These are phyloP conservation scores for Pseudopipra pipra DNA, from an alignment of 2,113 vertebrate species.

Conservation along the genomic window DNA sequence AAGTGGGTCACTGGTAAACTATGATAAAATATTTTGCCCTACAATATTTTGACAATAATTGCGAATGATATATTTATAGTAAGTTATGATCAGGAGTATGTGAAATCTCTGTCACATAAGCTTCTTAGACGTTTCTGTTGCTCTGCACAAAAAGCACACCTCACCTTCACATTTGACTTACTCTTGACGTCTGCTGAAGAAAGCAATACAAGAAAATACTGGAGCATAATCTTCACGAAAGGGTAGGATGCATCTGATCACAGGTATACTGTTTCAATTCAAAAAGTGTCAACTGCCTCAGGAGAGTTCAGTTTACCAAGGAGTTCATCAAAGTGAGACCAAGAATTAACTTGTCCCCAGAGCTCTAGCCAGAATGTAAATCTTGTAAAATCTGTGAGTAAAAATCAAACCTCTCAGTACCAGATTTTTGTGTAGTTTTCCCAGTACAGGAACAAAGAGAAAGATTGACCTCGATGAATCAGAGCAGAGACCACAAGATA, in stretches of 20 bases:
- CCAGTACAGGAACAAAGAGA: background rate
- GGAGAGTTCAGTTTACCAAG: background rate
- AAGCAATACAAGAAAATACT: background rate
- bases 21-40: background rate
- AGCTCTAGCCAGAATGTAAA: background rate
- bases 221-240: background rate
- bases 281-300: background rate
- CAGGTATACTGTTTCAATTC: background rate
- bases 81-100: background rate
- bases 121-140: background rate
- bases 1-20: background rate
- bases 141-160: background rate
- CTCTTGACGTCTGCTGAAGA: background rate
- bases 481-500: background rate
- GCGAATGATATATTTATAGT: background rate
- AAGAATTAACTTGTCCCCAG: background rate
- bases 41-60: background rate
- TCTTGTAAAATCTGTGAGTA: background rate
- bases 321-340: background rate
- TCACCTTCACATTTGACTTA: background rate
- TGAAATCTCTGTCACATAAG: background rate
- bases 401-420: background rate
- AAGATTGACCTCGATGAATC: background rate
- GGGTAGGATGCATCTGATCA: fast-evolving
- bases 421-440: background rate